Conservation (phyloP, 1,140 invertebrate genomes). For the Eueides isabella region DNA sequence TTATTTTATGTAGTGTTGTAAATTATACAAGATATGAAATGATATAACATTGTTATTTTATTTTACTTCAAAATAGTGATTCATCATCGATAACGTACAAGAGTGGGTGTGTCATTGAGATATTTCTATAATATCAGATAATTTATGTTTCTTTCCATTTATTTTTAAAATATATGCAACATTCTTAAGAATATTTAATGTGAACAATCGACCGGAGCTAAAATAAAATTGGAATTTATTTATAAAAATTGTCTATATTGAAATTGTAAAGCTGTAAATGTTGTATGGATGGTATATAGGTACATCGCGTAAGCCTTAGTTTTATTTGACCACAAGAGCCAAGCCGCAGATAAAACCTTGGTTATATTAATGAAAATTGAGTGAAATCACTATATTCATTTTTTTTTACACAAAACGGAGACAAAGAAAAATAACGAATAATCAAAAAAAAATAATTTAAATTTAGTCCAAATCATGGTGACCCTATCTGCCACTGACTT, state of each 20-base stretch:
- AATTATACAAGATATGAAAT: not conserved
- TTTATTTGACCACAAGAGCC: too few relatives aligned
- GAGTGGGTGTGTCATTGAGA: not conserved
- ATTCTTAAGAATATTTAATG: not conserved
- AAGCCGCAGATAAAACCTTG: too few relatives aligned
- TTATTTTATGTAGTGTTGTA: too few relatives aligned
- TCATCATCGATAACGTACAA: not conserved
- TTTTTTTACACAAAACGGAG: too few relatives aligned
- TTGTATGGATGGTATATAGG: too few relatives aligned
- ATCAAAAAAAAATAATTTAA: not conserved
- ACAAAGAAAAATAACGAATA: not conserved
- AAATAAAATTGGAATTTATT: too few relatives aligned
- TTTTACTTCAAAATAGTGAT: not conserved
- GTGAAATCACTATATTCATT: too few relatives aligned
- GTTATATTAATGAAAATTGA: too few relatives aligned
- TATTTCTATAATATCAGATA: conserved; percentile 9
- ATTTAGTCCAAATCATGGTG: conserved; percentile 3
- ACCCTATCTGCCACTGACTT: conserved; percentile 31
- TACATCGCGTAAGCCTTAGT: too few relatives aligned
- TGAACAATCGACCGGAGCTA: too few relatives aligned
- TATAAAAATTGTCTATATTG: too few relatives aligned
- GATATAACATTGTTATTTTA: not conserved
- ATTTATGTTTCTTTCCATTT: not conserved
- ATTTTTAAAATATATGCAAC: not conserved
- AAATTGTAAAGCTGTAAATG: too few relatives aligned